Evolutionary conservation across 2,888 invertebrate genomes (phyloP).

Genomic region (Xestia c-nigrum): DNA sequence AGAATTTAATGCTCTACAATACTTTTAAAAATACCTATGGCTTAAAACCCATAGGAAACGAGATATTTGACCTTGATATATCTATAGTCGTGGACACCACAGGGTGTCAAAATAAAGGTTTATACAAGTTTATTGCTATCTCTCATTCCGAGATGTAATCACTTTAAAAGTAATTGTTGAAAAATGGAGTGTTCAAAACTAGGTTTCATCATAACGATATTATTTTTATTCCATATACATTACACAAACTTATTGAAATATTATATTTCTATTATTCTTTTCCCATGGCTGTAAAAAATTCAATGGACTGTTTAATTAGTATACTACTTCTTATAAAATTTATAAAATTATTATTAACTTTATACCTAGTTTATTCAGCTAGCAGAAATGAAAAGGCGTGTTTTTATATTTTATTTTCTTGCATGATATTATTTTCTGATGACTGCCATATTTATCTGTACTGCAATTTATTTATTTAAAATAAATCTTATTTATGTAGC

Average conservation of each 20-base stretch:
- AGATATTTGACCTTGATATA: too few species aligned
- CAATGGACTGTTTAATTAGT: not conserved
- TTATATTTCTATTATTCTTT: slow-evolving; percentile 2
- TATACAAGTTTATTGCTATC: too few species aligned
- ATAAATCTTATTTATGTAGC: slow-evolving; percentile 1
- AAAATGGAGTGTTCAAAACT: not conserved
- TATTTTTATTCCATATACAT: not conserved
- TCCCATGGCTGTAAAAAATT: slow-evolving; percentile 3
- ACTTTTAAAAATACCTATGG: too few species aligned
- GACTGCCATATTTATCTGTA: slow-evolving; percentile 51
- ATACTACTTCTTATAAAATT: not conserved
- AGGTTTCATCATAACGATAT: not conserved
- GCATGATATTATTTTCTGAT: slow-evolving; percentile 57
- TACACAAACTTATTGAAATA: not conserved
- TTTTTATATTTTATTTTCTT: slow-evolving; percentile 63
- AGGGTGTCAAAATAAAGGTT: too few species aligned
- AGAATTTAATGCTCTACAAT: too few species aligned
- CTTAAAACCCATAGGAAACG: too few species aligned
- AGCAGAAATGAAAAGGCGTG: slow-evolving; percentile 85
- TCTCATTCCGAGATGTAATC: too few species aligned
- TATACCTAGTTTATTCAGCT: not conserved
- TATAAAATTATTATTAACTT: not conserved
- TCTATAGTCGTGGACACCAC: too few species aligned
- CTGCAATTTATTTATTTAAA: slow-evolving; percentile 21
- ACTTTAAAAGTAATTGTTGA: too few species aligned